These are phyloP conservation scores for Halisarca cf. caerulea DNA, from an alignment of 37 sponge, comb jelly and placozoan species.

Conservation along the genomic window DNA sequence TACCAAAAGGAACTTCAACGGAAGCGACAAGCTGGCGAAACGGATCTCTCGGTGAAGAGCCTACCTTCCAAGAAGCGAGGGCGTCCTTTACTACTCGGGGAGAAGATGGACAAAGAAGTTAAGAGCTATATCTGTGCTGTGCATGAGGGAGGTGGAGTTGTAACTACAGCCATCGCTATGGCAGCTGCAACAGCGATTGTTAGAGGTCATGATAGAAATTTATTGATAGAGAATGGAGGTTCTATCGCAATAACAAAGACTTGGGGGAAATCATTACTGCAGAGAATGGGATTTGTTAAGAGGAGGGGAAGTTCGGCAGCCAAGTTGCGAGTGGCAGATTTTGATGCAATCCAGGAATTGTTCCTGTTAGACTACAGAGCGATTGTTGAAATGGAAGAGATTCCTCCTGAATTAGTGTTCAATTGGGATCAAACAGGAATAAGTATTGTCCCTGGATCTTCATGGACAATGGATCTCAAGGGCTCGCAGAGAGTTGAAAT, in stretches of 20 bases:
- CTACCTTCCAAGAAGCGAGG: conserved; percentile 18
- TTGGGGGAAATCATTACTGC: conserved; percentile 24
- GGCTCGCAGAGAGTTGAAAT: conserved; percentile 57
- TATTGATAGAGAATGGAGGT: conserved; percentile 27
- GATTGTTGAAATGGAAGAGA: conserved; percentile 33
- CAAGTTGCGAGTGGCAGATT: conserved; percentile 1
- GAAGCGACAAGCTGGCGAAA: not conserved
- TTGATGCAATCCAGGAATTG: conserved; percentile 16
- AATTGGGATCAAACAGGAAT: conserved; percentile 73
- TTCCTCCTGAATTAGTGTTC: not conserved
- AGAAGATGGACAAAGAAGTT: conserved; percentile 14
- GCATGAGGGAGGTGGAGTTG: conserved; percentile 26
- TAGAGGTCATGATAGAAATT: conserved; percentile 7
- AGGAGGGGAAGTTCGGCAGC: conserved; percentile 6
- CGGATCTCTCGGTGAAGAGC: conserved; percentile 10
- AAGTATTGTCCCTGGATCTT: not conserved
- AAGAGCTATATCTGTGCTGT: conserved; percentile 11
- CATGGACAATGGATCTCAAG: not conserved
- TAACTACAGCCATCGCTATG: conserved; percentile 26
- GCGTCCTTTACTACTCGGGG: conserved; percentile 6
- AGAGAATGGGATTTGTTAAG: conserved; percentile 26
- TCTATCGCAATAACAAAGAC: conserved; percentile 22
- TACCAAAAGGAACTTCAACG: not conserved
- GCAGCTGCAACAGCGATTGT: conserved; percentile 41
- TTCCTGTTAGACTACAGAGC: conserved; percentile 6